Base-by-base conservation (phyloP, 1,140 invertebrate genomes). In the Colletes latitarsis region DNA sequence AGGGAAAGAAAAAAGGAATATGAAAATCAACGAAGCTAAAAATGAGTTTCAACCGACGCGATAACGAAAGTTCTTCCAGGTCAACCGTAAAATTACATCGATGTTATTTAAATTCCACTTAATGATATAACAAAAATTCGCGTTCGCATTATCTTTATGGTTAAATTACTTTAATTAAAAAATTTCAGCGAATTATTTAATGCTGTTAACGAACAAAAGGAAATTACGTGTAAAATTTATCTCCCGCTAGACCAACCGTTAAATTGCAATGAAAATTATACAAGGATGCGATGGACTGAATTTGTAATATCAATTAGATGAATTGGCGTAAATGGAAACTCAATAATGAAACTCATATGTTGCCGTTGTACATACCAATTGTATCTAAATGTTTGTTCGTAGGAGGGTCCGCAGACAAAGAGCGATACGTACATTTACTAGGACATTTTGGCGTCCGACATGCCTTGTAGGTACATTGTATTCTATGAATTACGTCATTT, bases 341-440 rank as follows among this genome's bases (percentile, higher is more conserved):
- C 19, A 83, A 58, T 55, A 6, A 49, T 17, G 41, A 19, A 41
- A 49, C 21, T 67, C 69, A 41, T 6, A 72, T 58, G 43, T 12
- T 71, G 77, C 68, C 68, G 74, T 78, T 83, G 49, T 77, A 82
- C 78, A 82, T 85, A 82, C 41, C 84, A 85, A 85, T 85, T 85
- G 79, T 85, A 85, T 85, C 73, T 82, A 81, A 85, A 85, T 85
- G 84, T 85, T 85, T 85, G 84, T 85, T 88, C 76, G 39, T 86
- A 86, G 85, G 85, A 93, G 89, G 90, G 89, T 75, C 85, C 76
- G 81, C 88, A 64, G 88, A 86, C 89, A 86, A 91, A 90, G 89
- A 94, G 93, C 90, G 88, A 92, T 88, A 94, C 93, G 76, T 94
- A 94, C 90, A 94, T 94, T 92, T 94, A 88, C 92, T 94, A 93